These are phyloP conservation scores for Pristis pectinata DNA, from an alignment of 2,797 vertebrate genomes.

Conservation along the genomic window DNA sequence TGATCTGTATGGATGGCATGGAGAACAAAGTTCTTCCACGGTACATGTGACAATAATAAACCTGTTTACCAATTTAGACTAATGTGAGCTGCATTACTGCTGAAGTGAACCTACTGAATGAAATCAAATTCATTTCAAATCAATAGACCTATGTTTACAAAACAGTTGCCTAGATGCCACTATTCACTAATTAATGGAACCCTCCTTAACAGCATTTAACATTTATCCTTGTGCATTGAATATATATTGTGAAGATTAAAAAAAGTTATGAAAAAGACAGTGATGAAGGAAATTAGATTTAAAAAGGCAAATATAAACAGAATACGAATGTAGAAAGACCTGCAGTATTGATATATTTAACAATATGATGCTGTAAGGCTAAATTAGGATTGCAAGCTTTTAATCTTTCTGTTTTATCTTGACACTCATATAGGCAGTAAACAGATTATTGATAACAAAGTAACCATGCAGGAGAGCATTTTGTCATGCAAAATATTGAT, in stretches of 20 bases:
- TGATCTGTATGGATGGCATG: too few relatives aligned
- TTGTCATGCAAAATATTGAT: not conserved
- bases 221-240: slow-evolving; percentile 17
- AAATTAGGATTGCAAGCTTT: not conserved
- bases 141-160: not conserved
- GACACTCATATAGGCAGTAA: not conserved
- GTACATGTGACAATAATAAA: too few relatives aligned
- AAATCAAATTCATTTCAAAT: not conserved
- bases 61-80: not conserved
- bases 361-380: too few relatives aligned
- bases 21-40: too few relatives aligned
- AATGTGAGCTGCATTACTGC: not conserved
- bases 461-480: not conserved
- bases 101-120: not conserved
- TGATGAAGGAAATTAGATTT: not conserved
- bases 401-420: not conserved
- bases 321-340: not conserved
- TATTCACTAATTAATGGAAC: not conserved
- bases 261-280: not conserved
- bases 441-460: not conserved
- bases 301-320: not conserved
- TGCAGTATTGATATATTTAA: slow-evolving; percentile 5
- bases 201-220: not conserved
- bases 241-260: not conserved
- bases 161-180: not conserved